phyloP scores from a whole-genome alignment of 2,888 invertebrate species.

The Erynnis tages region DNA sequence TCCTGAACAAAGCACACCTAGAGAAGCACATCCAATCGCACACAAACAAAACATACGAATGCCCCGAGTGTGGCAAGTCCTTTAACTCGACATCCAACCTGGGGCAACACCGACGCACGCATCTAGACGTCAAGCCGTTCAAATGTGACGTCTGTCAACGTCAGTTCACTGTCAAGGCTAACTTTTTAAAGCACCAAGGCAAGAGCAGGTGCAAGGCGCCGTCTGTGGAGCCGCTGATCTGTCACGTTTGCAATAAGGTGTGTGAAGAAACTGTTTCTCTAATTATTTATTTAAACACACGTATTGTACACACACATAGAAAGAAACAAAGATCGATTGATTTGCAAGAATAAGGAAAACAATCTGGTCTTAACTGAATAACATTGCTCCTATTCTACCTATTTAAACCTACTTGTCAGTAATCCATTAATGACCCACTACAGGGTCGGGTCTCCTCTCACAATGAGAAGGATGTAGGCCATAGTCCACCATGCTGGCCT shows the following conservation, averaged over 20 bases:
- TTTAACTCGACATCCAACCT: conserved; percentile 48
- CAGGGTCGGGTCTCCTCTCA: too few species aligned
- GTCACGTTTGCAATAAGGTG: conserved; percentile 41
- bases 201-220: conserved; percentile 30
- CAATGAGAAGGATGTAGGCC: too few species aligned
- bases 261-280: too few species aligned
- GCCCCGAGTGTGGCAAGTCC: conserved; percentile 44
- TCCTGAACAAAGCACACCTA: conserved; percentile 34
- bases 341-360: too few species aligned
- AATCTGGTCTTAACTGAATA: too few species aligned
- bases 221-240: conserved; percentile 32
- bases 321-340: too few species aligned
- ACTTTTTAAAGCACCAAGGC: conserved; percentile 36
- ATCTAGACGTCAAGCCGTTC: conserved; percentile 37
- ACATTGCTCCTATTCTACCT: too few species aligned
- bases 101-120: conserved; percentile 43
- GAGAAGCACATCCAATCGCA: conserved; percentile 37
- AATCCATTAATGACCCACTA: too few species aligned
- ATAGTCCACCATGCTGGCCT: too few species aligned
- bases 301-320: too few species aligned
- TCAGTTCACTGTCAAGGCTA: conserved; percentile 37
- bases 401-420: too few species aligned
- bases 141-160: conserved; percentile 37
- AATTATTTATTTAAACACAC: too few species aligned
- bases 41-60: conserved; percentile 35